These are phyloP conservation scores for Ophiodon elongatus DNA, from an alignment of 2,113 vertebrate genomes.

Conservation along the genomic window DNA sequence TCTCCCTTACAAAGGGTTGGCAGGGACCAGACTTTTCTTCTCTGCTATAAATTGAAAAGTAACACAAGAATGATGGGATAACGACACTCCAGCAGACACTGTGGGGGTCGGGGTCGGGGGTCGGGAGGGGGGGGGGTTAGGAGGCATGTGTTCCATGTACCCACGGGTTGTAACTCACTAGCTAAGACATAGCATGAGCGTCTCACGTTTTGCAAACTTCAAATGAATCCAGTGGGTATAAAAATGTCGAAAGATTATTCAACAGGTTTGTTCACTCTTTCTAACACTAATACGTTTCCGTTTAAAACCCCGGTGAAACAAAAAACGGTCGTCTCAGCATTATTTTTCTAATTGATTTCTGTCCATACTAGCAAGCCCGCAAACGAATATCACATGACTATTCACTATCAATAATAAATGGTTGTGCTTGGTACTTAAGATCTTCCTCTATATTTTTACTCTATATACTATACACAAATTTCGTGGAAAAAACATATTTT, in stretches of 20 bases:
- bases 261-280: conserved; percentile 14
- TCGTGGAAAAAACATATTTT: no score
- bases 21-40: conserved; percentile 67
- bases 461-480: no score
- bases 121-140: not conserved
- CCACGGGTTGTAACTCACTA: conserved; percentile 21
- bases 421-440: no score
- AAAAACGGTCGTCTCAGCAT: no score
- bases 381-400: no score
- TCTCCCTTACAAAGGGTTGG: conserved; percentile 61
- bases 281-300: not conserved
- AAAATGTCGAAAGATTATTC: conserved; percentile 29
- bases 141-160: not conserved
- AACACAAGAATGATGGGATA: conserved; percentile 73
- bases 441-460: no score
- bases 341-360: no score
- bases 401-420: no score
- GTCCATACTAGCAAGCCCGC: no score
- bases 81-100: conserved; percentile 21
- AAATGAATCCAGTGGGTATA: conserved; percentile 2
- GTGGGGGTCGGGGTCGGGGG: no score
- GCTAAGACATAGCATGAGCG: conserved; percentile 11
- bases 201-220: conserved; percentile 22
- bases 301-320: no score
- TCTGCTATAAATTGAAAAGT: conserved; percentile 84